A percentile compares a stretch with the other conserved stretches of the same genome.
Evolutionary conservation across 2,888 invertebrate species (phyloP).

Genomic region (Leistus spinibarbis): DNA sequence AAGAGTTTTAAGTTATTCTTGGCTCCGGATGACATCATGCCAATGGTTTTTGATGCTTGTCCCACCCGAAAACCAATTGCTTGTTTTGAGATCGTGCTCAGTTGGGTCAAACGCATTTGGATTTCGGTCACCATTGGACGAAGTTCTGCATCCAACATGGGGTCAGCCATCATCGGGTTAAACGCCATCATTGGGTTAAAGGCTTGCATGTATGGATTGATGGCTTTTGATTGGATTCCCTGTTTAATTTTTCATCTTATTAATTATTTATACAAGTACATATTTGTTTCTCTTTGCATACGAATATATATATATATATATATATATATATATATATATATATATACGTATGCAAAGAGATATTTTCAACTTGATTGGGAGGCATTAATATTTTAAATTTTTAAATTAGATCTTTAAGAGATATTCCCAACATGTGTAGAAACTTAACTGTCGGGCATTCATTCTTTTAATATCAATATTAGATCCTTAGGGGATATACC

Average conservation of each 20-base stretch:
- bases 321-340: slow-evolving; percentile 30
- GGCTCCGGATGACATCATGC: slow-evolving; percentile 7
- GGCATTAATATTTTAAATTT: too few species aligned
- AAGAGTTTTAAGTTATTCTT: slow-evolving; percentile 15
- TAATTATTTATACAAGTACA: slow-evolving; percentile 14
- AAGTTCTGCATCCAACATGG: slow-evolving; percentile 5
- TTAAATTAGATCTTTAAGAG: too few species aligned
- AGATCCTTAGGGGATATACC: too few species aligned
- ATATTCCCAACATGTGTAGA: too few species aligned
- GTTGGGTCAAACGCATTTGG: slow-evolving; percentile 22
- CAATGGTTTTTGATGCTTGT: slow-evolving; percentile 19
- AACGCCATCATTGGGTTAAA: slow-evolving; percentile 2
- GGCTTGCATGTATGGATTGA: slow-evolving; percentile 4
- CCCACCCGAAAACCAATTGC: slow-evolving; percentile 14
- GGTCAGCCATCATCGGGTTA: neutral
- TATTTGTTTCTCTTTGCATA: slow-evolving; percentile 19
- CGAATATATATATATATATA: slow-evolving; percentile 26
- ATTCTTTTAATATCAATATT: too few species aligned
- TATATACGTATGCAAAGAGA: neutral
- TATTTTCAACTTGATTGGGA: neutral
- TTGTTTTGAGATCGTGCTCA: slow-evolving; percentile 4
- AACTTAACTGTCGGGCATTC: too few species aligned
- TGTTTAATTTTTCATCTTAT: neutral
- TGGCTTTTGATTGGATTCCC: slow-evolving; percentile 5
- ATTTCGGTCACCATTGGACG: slow-evolving; percentile 14